Evolutionary conservation across 2,113 vertebrate species (phyloP), one percentile per base, ranked within the genome.

Genomic region (Thunnus thynnus): DNA sequence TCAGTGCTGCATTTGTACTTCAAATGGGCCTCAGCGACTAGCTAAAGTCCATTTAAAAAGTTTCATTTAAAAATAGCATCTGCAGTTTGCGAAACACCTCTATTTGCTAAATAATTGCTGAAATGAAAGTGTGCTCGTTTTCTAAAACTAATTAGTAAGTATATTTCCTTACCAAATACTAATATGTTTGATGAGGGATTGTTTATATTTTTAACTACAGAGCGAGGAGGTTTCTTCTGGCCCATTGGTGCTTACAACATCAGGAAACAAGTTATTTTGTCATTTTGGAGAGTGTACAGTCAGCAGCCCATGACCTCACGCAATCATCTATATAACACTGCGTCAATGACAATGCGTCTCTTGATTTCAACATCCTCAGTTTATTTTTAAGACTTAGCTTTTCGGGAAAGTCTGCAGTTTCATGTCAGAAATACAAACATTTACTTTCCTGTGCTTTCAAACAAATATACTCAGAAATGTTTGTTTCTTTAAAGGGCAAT

Each of bases 351-450:
- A 89, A 85, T 14, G 69, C 44, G 20, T 44, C 78, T 64, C 67
- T 90, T 92, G 56, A 89, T 84, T 88, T 72, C 25, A 80, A 50
- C 72, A 65, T 72, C 27, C 60, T 79, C 20, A 20, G 71, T 78
- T 91, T 91, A 50, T 82, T 89, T 90, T 66, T 48, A 32, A 56
- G 44, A 18, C 36, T 70, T 69, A 25, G 32, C 57, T 68, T 84
- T 57, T 57, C 36, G 12, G 61, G 74, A 85, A 80, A 27, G 46
- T 47, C 9, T 25, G 30, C 71, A 69, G 62, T 78, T 72, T 83
- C 51, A 61, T 75, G 68, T 72, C 66, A 44, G 72, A 67, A 86
- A 80, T 22, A 75, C 57, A 89, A 92, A 92, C 84, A 90, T 86
- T 88, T 78, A 79, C 80, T 51, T 20, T 25, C 44, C 20, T 74